Evolutionary conservation across 2,797 vertebrate species (phyloP).

Genomic region (Peromyscus attwateri): DNA sequence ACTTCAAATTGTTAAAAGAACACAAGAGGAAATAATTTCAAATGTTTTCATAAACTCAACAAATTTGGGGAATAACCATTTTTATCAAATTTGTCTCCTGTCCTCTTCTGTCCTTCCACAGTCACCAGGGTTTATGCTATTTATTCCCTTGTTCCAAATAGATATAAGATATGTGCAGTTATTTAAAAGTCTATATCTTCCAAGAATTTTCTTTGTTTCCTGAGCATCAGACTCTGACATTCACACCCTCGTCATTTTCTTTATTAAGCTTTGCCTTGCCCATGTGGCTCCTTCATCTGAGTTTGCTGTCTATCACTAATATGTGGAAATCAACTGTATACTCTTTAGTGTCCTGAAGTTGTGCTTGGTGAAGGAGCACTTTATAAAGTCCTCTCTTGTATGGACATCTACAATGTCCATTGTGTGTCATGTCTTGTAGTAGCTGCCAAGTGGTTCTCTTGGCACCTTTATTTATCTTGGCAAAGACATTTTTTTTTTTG

Average conservation of each 20-base stretch:
- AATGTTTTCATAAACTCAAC: not conserved
- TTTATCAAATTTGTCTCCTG: not conserved
- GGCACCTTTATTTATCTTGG: not conserved
- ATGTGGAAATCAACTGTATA: not conserved
- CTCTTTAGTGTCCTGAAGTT: not conserved
- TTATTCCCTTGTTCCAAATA: not conserved
- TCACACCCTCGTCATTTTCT: not conserved
- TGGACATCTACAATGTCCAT: not conserved
- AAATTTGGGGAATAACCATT: not conserved
- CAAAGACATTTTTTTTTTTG: not conserved
- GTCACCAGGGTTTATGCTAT: not conserved
- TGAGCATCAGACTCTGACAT: not conserved
- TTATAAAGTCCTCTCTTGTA: not conserved
- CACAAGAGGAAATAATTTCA: not conserved
- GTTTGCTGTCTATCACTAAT: not conserved
- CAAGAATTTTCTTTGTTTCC: not conserved
- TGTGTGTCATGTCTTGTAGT: not conserved
- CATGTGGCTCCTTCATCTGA: not conserved
- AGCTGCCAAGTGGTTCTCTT: not conserved
- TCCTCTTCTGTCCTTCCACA: not conserved
- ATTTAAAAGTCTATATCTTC: not conserved
- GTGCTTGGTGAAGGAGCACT: not conserved
- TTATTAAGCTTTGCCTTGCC: not conserved
- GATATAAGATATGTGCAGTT: not conserved
- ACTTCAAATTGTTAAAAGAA: slow-evolving; percentile 1